Evolutionary conservation across 2,797 vertebrate species (phyloP).

Genomic region (Micropoecilia bifurca): DNA sequence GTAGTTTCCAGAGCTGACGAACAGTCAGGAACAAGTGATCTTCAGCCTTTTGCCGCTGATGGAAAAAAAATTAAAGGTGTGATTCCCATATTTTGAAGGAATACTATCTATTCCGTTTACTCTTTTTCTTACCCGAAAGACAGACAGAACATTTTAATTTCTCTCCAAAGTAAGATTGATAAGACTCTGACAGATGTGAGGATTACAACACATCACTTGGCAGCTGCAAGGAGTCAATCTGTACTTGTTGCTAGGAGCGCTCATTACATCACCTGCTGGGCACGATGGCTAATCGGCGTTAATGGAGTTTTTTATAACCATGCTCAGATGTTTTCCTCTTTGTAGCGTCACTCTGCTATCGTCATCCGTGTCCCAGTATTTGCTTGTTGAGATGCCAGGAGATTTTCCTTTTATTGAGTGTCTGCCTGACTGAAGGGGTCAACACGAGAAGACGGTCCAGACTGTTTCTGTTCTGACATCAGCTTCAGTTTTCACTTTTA

Average conservation of each 20-base stretch:
- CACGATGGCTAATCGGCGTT: slow-evolving; percentile 16
- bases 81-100: slow-evolving; percentile 45
- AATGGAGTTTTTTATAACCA: slow-evolving; percentile 5
- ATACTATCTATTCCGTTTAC: slow-evolving; percentile 40
- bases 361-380: neutral
- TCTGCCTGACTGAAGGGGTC: slow-evolving; percentile 10
- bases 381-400: slow-evolving; percentile 8
- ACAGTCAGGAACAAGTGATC: slow-evolving; percentile 56
- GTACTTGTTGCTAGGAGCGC: slow-evolving; percentile 14
- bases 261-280: slow-evolving; percentile 36
- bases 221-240: slow-evolving; percentile 39
- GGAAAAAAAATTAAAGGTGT: slow-evolving; percentile 60
- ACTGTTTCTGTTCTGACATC: slow-evolving; percentile 41
- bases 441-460: neutral
- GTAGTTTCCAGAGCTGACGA: slow-evolving; percentile 53
- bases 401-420: slow-evolving; percentile 20
- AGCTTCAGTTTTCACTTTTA: slow-evolving; percentile 43
- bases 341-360: slow-evolving; percentile 18
- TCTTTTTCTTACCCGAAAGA: slow-evolving; percentile 31
- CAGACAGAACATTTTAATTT: slow-evolving; percentile 26
- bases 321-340: slow-evolving; percentile 1
- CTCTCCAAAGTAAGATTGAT: slow-evolving; percentile 10
- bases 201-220: slow-evolving; percentile 32
- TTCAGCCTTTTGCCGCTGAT: slow-evolving; percentile 36
- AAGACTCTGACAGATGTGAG: slow-evolving; percentile 25